phyloP scores from a whole-genome alignment of 2,888 invertebrate genomes.

The Tachina fera region DNA sequence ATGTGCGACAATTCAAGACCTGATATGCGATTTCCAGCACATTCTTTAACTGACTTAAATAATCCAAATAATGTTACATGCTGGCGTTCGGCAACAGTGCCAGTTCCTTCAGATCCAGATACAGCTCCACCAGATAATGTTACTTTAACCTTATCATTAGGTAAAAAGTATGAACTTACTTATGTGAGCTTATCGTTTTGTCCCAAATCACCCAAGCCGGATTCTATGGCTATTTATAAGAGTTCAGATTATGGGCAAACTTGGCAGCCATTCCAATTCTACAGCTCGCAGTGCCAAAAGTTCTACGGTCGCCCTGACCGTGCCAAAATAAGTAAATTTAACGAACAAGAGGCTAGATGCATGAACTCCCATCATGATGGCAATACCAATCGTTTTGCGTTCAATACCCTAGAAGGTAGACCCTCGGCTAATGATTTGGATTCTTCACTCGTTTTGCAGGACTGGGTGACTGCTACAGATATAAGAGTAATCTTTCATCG shows the following conservation, averaged over 20 bases:
- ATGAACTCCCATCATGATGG: constrained; percentile 94
- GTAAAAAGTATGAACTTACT: constrained; percentile 99
- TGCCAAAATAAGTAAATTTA: constrained; percentile 95
- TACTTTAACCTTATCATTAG: constrained; percentile 94
- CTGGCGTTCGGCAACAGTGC: constrained; percentile 95
- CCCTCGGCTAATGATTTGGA: constrained; percentile 98
- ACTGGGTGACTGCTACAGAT: constrained; percentile 99
- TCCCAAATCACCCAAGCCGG: constrained; percentile 95
- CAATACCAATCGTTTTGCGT: constrained; percentile 93
- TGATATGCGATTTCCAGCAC: constrained; percentile 89
- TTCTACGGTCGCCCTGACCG: constrained; percentile 95
- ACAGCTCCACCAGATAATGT: constrained; percentile 95
- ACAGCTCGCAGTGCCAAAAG: constrained; percentile 95
- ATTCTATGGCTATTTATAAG: constrained; percentile 98
- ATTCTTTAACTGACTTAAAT: constrained; percentile 96
- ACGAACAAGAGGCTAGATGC: constrained; percentile 99
- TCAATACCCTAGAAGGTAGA: constrained; percentile 97
- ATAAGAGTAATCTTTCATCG: constrained; percentile 97
- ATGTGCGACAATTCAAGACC: constrained; percentile 93
- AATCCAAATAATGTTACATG: constrained; percentile 99
- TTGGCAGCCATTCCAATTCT: constrained; percentile 99
- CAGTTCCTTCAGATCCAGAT: constrained; percentile 87
- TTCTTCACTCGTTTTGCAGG: constrained; percentile 98
- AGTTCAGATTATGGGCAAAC: constrained; percentile 98
- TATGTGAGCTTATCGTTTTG: constrained; percentile 98